Percentiles rank a stretch among this genome's conserved stretches.
These are phyloP conservation scores for roundworm (Caenorhabditis elegans) DNA, from an alignment of 1,140 invertebrate genomes.

Conservation along the genomic window DNA sequence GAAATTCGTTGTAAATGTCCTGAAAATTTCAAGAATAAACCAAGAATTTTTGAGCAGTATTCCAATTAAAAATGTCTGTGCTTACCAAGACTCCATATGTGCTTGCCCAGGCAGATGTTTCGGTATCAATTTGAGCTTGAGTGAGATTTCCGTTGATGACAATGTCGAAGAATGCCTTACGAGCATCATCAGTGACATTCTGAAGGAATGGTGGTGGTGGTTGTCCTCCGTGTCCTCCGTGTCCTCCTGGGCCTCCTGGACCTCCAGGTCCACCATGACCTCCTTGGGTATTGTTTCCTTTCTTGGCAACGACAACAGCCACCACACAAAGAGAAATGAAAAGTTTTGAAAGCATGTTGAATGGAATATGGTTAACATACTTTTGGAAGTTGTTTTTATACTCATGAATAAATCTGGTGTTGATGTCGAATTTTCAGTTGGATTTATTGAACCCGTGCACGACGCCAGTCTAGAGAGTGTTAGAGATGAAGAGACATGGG, in stretches of 20 bases:
- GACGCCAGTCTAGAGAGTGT: neutral
- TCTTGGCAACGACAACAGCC: neutral
- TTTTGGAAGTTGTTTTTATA: constrained; percentile 11
- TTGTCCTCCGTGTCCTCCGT: neutral
- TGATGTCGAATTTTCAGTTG: constrained; percentile 2
- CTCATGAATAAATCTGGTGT: neutral
- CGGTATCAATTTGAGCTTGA: neutral
- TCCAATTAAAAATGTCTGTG: no score
- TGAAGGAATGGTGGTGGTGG: constrained; percentile 6
- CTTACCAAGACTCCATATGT: constrained; percentile 7
- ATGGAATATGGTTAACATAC: neutral
- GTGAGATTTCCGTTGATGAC: neutral
- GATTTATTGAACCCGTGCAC: constrained; percentile 5
- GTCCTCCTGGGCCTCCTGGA: neutral
- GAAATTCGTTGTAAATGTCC: neutral
- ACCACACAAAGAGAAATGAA: neutral
- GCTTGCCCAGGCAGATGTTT: neutral
- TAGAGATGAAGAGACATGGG: neutral
- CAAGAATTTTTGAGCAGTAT: no score
- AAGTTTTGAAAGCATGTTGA: constrained; percentile 23
- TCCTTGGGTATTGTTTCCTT: neutral
- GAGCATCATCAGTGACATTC: constrained; percentile 10
- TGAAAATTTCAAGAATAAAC: no score
- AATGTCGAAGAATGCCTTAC: constrained; percentile 11
- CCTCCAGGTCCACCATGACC: neutral